Percentiles rank a stretch among this genome's conserved stretches.
phyloP scores from a whole-genome alignment of 2,113 vertebrate genomes.

The Corythornis cristatus region DNA sequence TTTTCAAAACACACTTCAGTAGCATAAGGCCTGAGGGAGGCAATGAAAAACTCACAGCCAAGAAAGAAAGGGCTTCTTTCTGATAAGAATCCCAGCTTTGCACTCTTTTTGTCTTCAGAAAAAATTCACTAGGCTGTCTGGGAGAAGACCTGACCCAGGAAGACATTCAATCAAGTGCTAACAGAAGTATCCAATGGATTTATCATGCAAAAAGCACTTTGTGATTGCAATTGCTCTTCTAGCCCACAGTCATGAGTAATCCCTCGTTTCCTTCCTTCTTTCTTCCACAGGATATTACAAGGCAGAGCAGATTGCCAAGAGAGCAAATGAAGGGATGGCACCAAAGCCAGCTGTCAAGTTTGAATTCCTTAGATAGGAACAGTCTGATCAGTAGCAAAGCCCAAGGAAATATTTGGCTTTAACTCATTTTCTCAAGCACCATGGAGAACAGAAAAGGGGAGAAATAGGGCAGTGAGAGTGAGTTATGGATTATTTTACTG shows the following conservation, averaged over 20 bases:
- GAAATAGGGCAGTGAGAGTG: not conserved
- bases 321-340: slow-evolving; percentile 55
- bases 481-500: not conserved
- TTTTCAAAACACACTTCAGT: not conserved
- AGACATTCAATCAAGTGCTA: not conserved
- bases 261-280: slow-evolving; percentile 37
- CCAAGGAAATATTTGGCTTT: slow-evolving; percentile 59
- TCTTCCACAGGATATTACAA: slow-evolving; percentile 65
- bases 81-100: not conserved
- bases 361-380: slow-evolving; percentile 60
- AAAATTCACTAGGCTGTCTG: not conserved
- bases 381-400: slow-evolving; percentile 56
- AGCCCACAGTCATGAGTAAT: slow-evolving; percentile 51
- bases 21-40: not conserved
- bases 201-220: not conserved
- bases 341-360: slow-evolving; percentile 59
- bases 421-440: slow-evolving; percentile 14
- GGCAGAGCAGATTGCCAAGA: slow-evolving; percentile 62
- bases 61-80: not conserved
- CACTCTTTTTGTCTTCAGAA: not conserved
- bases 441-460: not conserved
- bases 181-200: not conserved
- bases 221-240: not conserved
- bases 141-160: not conserved
- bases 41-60: not conserved